Conservation (phyloP, 64 coral and sea anemone genomes). For the Orbicella faveolata region DNA sequence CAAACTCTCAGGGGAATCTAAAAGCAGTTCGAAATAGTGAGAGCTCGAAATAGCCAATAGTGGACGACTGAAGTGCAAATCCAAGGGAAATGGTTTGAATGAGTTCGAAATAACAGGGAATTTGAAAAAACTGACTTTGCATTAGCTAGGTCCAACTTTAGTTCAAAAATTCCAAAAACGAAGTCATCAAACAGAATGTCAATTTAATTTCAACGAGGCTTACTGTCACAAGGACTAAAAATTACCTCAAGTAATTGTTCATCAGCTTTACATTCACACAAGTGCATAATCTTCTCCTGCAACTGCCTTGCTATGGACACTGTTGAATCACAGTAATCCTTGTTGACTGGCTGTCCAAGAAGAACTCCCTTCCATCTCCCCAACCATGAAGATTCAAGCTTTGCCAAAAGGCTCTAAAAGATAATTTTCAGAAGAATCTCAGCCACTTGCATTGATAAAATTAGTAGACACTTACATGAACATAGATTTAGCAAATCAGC, state of each 20-base stretch:
- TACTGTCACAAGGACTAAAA: too few relatives aligned
- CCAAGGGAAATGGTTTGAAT: too few relatives aligned
- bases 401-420: slow-evolving; percentile 51
- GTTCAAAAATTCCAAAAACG: too few relatives aligned
- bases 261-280: slow-evolving; percentile 30
- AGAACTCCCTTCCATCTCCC: slow-evolving; percentile 75
- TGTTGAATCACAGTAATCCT: slow-evolving; percentile 24
- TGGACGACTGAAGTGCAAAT: too few relatives aligned
- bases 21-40: too few relatives aligned
- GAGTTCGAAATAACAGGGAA: too few relatives aligned
- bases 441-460: not conserved
- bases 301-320: slow-evolving; percentile 22
- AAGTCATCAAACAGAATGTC: not conserved
- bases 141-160: too few relatives aligned
- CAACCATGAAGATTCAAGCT: slow-evolving; percentile 80
- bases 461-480: not conserved
- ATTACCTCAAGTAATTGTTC: slow-evolving; percentile 48
- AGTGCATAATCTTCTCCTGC: not conserved
- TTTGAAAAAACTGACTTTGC: too few relatives aligned
- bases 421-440: not conserved
- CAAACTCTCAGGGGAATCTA: too few relatives aligned
- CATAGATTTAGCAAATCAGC: not conserved
- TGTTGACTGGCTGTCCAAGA: slow-evolving; percentile 55
- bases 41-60: too few relatives aligned
- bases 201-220: not conserved